Evolutionary conservation across 2,113 vertebrate species (phyloP), one percentile per base, ranked within the genome.

Genomic region (Cyprinus carpio): DNA sequence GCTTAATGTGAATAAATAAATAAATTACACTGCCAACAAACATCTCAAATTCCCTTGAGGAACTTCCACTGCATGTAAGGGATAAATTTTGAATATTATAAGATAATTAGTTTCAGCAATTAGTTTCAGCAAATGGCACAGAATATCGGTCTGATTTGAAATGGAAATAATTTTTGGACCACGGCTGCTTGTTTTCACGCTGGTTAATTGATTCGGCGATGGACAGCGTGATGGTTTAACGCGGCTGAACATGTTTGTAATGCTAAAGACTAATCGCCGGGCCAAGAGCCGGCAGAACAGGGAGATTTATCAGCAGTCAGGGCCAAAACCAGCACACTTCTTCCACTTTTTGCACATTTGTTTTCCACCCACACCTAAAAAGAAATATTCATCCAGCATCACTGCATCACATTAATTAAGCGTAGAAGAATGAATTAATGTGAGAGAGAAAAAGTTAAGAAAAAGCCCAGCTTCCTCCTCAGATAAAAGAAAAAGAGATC

Each of bases 1-100:
- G 18, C 51, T 77, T 81, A 81, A 84, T 81, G 60, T 58, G 84
- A 89, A 87, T 86, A 77, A 81, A 81, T 71, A 84, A 77, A 81
- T 81, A 71, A 72, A 51, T 86, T 60, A 60, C 25, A 9, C 60
- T 29, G 29, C 43, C 65, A 81, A 46, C 75, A 71, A 67, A 80
- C 75, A 54, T n/a, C 25, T 7, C 23, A 25, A 43, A 18, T 12
- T 20, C 56, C 82, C 86, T 46, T 0, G 43, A 69, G 82, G 76
- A 75, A 12, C 23, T 71, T 43, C 8, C 43, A 27, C 71, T 62
- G 18, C 43, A 34, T 65, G 64, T 64, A 34, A 49, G 23, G 20
- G 54, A 64, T 71, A 13, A 2, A 64, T 65, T 74, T 25, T 20
- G 65, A 72, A 40, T 81, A 54, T 75, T 65, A 72, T 40, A 29